These are phyloP conservation scores for Spilogale gracilis DNA, from an alignment of 2,113 vertebrate genomes.

Conservation along the genomic window DNA sequence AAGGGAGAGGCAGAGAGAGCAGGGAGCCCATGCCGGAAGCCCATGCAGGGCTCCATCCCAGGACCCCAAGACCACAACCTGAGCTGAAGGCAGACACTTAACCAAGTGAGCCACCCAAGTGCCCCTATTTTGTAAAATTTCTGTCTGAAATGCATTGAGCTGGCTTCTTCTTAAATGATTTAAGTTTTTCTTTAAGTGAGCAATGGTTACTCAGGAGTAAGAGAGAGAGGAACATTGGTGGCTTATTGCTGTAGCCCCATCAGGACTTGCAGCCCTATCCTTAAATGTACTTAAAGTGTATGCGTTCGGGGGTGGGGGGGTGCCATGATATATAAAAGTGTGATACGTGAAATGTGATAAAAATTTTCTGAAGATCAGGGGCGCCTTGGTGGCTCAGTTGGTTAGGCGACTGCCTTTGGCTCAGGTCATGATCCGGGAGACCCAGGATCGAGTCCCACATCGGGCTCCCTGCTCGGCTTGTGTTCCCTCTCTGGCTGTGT, in stretches of 20 bases:
- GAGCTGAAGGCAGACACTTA: background rate
- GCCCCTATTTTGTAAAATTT: background rate
- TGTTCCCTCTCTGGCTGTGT: no score
- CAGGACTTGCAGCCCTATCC: background rate
- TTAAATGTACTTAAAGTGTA: background rate
- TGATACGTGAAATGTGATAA: background rate
- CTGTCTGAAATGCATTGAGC: background rate
- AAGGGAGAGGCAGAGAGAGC: background rate
- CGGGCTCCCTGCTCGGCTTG: no score
- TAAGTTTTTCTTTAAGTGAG: background rate
- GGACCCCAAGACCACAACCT: background rate
- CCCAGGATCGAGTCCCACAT: no score
- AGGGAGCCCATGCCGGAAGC: no score
- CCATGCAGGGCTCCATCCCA: background rate
- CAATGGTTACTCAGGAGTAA: background rate
- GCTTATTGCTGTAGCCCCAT: background rate
- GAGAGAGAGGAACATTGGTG: background rate
- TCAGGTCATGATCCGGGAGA: no score
- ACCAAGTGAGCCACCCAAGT: background rate
- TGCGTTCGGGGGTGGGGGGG: background rate
- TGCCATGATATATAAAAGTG: background rate
- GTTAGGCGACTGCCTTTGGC: no score
- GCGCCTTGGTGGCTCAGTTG: no score
- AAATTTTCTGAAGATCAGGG: background rate
- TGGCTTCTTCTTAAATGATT: background rate